phyloP scores from a whole-genome alignment of 1,140 invertebrate genomes.

The Tetragonula clypearis region DNA sequence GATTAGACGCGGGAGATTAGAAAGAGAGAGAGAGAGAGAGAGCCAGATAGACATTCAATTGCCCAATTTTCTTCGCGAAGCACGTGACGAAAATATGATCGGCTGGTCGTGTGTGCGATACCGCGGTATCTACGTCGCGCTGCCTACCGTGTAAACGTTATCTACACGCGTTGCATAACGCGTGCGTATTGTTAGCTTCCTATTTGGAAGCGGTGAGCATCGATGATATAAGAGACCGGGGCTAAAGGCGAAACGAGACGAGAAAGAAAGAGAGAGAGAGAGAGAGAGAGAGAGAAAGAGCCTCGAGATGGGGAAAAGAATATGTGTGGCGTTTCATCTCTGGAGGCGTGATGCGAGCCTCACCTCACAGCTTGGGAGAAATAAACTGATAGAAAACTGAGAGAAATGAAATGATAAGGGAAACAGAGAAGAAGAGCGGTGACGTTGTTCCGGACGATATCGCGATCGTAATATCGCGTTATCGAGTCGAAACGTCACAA shows the following conservation, averaged over 20 bases:
- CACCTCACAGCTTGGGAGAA: not conserved
- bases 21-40: not conserved
- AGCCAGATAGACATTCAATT: not conserved
- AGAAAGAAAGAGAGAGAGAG: not conserved
- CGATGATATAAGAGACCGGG: conserved; percentile 1
- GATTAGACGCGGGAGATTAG: too few species aligned
- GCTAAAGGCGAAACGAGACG: not conserved
- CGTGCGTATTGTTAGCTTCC: conserved; percentile 21
- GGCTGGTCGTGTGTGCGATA: not conserved
- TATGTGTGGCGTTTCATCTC: not conserved
- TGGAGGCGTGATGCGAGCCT: not conserved
- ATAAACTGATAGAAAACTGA: not conserved
- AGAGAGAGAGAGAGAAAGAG: not conserved
- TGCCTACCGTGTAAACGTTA: conserved; percentile 4
- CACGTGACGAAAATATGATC: conserved; percentile 26
- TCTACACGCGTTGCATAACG: conserved; percentile 9
- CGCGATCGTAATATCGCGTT: conserved; percentile 47
- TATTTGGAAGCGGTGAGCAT: conserved; percentile 4
- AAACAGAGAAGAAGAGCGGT: conserved; percentile 10
- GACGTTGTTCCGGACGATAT: too few species aligned
- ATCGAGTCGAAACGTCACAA: too few species aligned
- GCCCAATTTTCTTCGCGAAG: not conserved
- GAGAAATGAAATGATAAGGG: too few species aligned
- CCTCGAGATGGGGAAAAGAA: not conserved
- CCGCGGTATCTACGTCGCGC: conserved; percentile 5